Conservation (phyloP, 2,888 invertebrate species). For the Lysandra bellargus region DNA sequence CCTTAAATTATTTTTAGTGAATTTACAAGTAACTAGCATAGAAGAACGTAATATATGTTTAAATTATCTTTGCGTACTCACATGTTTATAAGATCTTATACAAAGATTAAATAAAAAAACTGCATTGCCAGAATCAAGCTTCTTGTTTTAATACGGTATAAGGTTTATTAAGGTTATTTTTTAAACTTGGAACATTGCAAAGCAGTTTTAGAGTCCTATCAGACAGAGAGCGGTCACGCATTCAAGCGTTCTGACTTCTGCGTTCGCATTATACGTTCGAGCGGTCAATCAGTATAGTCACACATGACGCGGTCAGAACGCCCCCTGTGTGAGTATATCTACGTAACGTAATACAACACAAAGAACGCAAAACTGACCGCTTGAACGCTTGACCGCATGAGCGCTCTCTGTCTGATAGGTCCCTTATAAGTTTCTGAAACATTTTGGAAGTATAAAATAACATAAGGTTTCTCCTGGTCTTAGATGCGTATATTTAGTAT, state of each 20-base stretch:
- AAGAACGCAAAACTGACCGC: too few species aligned
- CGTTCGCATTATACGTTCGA: too few species aligned
- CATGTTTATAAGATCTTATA: not conserved
- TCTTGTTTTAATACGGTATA: too few species aligned
- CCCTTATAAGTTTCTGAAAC: not conserved
- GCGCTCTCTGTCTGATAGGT: too few species aligned
- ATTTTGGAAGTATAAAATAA: not conserved
- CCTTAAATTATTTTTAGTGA: conserved; percentile 27
- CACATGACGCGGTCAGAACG: too few species aligned
- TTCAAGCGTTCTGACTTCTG: too few species aligned
- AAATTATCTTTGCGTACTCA: conserved; percentile 4
- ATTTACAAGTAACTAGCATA: conserved; percentile 19
- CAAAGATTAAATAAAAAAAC: not conserved
- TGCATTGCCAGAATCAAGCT: not conserved
- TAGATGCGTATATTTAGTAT: not conserved
- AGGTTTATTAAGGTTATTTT: not conserved
- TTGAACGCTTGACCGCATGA: too few species aligned
- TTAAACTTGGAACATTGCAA: not conserved
- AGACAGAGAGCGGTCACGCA: too few species aligned
- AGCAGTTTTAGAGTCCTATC: not conserved
- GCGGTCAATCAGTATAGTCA: too few species aligned
- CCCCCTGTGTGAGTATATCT: too few species aligned
- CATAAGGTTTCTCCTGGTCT: not conserved
- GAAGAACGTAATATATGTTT: conserved; percentile 5
- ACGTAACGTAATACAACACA: too few species aligned